These are phyloP conservation scores for Catotricha subobsoleta DNA, from an alignment of 2,888 invertebrate genomes.

Conservation along the genomic window DNA sequence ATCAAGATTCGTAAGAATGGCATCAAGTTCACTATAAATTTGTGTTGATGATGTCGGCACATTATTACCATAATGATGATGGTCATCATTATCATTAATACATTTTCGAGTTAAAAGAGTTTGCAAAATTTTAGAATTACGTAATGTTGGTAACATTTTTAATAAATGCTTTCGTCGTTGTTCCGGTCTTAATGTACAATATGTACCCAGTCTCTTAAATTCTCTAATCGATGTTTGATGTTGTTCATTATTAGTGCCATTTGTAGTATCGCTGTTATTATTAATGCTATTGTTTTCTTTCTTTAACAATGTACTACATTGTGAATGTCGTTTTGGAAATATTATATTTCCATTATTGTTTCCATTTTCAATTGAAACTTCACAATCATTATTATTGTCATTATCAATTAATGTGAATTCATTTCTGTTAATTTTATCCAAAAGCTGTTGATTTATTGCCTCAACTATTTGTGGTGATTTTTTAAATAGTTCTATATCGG, in stretches of 20 bases:
- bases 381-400: neutral
- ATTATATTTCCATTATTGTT: neutral
- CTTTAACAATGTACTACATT: neutral
- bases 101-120: neutral
- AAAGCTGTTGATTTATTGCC: constrained; percentile 2
- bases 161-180: constrained; percentile 5
- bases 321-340: constrained; percentile 1
- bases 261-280: neutral
- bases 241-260: neutral
- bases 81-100: neutral
- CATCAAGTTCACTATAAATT: too few species aligned
- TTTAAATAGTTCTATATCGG: neutral
- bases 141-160: constrained; percentile 3
- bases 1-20: too few species aligned
- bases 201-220: constrained; percentile 5
- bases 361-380: neutral
- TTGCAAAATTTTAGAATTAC: constrained; percentile 3
- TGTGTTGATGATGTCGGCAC: neutral
- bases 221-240: constrained; percentile 3
- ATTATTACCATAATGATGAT: too few species aligned
- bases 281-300: constrained; percentile 1
- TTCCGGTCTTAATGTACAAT: constrained; percentile 7
- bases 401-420: too few species aligned
- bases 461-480: too few species aligned
- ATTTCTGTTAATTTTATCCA: constrained; percentile 1